Evolutionary conservation across 1,140 invertebrate species (phyloP).

Genomic region (Drosophila gunungcola): DNA sequence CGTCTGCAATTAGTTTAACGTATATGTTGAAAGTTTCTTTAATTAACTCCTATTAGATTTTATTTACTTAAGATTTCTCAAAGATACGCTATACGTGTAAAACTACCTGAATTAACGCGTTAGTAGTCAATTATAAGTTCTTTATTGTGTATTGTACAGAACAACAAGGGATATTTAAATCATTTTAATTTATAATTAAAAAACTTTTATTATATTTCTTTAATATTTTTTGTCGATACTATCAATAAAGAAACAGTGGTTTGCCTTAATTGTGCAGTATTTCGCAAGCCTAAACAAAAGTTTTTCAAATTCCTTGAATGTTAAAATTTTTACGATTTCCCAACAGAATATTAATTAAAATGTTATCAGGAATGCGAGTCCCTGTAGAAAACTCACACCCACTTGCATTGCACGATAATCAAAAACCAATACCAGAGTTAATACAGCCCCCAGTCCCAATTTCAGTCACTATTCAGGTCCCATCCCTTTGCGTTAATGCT

Average conservation of each 20-base stretch:
- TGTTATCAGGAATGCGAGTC: conserved; percentile 52
- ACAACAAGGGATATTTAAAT: too few species aligned
- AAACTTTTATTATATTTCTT: not conserved
- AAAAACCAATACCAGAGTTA: conserved; percentile 73
- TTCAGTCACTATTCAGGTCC: not conserved
- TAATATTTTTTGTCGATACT: too few species aligned
- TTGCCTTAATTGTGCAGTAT: not conserved
- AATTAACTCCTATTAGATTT: not conserved
- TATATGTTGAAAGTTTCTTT: not conserved
- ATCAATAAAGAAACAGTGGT: not conserved
- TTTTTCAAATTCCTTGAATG: not conserved
- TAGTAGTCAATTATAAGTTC: too few species aligned
- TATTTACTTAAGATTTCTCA: too few species aligned
- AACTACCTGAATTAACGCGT: too few species aligned
- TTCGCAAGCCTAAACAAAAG: not conserved
- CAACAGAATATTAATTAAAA: conserved; percentile 73
- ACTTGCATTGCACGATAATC: conserved; percentile 46
- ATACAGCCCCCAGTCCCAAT: conserved; percentile 28
- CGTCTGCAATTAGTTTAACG: not conserved
- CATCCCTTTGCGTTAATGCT: conserved; percentile 30
- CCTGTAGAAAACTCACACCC: not conserved
- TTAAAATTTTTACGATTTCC: conserved; percentile 17
- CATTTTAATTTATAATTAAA: too few species aligned
- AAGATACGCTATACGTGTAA: too few species aligned
- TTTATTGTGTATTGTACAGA: too few species aligned